Base-by-base conservation (phyloP, 2,797 vertebrate species). In the Microctenopoma stevenorrisi region DNA sequence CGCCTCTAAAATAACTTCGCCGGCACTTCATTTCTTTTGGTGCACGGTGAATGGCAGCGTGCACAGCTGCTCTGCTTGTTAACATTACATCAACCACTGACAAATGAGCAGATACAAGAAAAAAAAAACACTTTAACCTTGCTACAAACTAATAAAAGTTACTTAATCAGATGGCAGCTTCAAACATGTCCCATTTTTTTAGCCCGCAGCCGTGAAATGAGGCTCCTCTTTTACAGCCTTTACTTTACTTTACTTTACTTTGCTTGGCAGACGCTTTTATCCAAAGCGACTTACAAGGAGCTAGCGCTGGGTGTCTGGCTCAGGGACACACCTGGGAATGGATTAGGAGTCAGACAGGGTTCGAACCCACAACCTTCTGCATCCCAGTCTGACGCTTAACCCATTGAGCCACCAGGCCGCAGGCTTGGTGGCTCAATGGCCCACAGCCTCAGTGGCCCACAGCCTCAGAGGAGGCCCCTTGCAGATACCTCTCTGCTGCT, bases 1-100 rank as follows among this genome's bases (percentile, higher is more conserved):
- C 53, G 51, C 62, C 28, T 56, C 44, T 15, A 3, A 22, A 58
- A 64, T 80, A 40, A 10, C 55, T 64, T 72, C 64, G 62, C 51
- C 51, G 22, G 11, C 70, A 58, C 33, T 68, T 82, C 2, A 62
- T 79, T 67, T 71, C 43, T 53, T n/a, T 15, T 1, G 30, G 30
- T 47, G 16, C 49, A 15, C 1, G 14, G 16, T 50, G 57, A 42
- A 76, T 12, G 61, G 64, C 71, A 54, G 59, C 35, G 37, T 3
- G 52, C 22, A 52, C 86, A 91, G 86, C 81, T 81, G 84, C 78
- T 79, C 55, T 0, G 57, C 61, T 72, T 58, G 68, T 84, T 64
- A 73, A n/a, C 57, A 42, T 56, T 60, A 50, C 52, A 64, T 46
- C 46, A 8, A 44, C 64, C 57, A 33, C 52, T 62, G 68, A 83